phyloP scores from a whole-genome alignment of 2,113 vertebrate species.

The Hippocampus comes region DNA sequence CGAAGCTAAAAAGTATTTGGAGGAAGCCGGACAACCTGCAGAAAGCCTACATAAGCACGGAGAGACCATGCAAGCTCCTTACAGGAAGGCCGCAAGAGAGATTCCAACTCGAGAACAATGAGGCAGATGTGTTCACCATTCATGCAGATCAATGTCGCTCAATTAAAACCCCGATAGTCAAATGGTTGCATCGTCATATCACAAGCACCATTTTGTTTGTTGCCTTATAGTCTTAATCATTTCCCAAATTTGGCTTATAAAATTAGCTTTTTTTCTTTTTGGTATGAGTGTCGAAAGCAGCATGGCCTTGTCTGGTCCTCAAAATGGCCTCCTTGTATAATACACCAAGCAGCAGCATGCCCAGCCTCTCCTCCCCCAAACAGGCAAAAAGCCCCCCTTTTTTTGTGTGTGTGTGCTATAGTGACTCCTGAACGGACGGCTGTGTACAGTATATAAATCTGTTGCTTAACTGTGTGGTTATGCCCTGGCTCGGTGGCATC shows the following conservation, averaged over 20 bases:
- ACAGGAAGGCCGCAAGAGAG: too few relatives aligned
- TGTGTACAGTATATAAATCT: conserved; percentile 63
- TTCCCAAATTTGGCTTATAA: neutral
- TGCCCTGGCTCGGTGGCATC: conserved; percentile 53
- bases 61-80: too few relatives aligned
- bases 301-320: conserved; percentile 5
- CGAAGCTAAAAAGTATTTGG: neutral
- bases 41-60: too few relatives aligned
- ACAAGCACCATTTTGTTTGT: conserved; percentile 4
- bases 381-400: neutral
- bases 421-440: conserved; percentile 56
- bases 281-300: neutral
- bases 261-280: neutral
- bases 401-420: conserved; percentile 46
- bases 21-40: too few relatives aligned
- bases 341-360: conserved; percentile 3
- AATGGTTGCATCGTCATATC: conserved; percentile 3
- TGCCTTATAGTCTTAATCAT: conserved; percentile 4
- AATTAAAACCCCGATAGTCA: too few relatives aligned
- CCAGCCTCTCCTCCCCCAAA: neutral
- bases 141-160: neutral
- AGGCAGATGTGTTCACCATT: neutral
- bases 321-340: conserved; percentile 4
- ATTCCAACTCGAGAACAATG: too few relatives aligned
- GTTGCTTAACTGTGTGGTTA: conserved; percentile 66